A percentile compares a stretch with the other conserved stretches of the same genome.
Evolutionary conservation across 2,888 invertebrate genomes (phyloP).

Genomic region (Oithona nana): DNA sequence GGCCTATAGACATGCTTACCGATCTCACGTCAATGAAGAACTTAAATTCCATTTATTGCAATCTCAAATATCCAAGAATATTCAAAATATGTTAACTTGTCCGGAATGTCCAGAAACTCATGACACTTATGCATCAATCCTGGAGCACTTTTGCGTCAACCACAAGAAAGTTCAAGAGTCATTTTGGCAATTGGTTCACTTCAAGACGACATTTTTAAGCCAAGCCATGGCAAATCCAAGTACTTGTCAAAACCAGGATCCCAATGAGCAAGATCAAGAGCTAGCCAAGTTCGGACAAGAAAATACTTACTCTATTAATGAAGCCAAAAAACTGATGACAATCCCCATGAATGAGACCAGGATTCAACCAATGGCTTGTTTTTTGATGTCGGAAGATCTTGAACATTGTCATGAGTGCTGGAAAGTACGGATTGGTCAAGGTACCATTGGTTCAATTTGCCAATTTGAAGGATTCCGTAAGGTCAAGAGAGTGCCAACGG

Average conservation of each 20-base stretch:
- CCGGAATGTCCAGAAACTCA: background rate
- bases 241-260: background rate
- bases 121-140: background rate
- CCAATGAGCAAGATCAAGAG: background rate
- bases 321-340: background rate
- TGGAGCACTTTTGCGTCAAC: background rate
- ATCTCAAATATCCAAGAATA: background rate
- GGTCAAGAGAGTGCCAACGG: slow-evolving; percentile 39
- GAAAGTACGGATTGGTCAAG: background rate
- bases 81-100: background rate
- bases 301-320: background rate
- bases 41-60: background rate
- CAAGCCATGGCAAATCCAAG: background rate
- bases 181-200: background rate
- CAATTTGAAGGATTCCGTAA: slow-evolving; percentile 16
- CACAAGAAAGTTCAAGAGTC: background rate
- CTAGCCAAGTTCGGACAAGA: background rate
- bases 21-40: background rate
- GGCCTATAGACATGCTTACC: background rate
- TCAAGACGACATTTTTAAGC: background rate
- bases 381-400: background rate
- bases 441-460: background rate
- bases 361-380: slow-evolving; percentile 8
- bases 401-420: slow-evolving; percentile 9
- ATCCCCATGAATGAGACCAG: background rate